phyloP scores from a whole-genome alignment of 2,797 vertebrate genomes.

The Echeneis naucrates region DNA sequence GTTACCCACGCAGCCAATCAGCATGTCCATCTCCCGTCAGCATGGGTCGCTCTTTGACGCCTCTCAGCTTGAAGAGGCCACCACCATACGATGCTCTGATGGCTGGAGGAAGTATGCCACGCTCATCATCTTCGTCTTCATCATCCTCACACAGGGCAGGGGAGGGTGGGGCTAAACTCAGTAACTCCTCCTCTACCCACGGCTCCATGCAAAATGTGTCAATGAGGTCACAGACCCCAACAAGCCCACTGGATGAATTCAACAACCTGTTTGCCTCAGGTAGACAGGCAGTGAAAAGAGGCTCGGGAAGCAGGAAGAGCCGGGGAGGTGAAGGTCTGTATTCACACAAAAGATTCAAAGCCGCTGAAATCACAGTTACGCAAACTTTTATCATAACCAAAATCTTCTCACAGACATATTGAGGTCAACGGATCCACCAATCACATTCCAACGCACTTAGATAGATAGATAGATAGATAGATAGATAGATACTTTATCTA shows the following conservation, averaged over 20 bases:
- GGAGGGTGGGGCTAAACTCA: slow-evolving; percentile 88
- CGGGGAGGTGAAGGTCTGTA: slow-evolving; percentile 88
- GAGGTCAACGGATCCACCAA: not conserved
- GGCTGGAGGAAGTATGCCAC: slow-evolving; percentile 85
- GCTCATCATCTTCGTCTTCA: slow-evolving; percentile 88
- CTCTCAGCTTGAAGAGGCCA: slow-evolving; percentile 93
- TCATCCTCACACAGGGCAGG: slow-evolving; percentile 85
- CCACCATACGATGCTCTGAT: slow-evolving; percentile 92
- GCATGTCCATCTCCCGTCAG: slow-evolving; percentile 95
- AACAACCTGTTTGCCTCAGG: slow-evolving; percentile 91
- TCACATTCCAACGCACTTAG: not conserved
- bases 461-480: no score
- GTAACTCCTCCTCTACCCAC: slow-evolving; percentile 78
- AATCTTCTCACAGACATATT: no score
- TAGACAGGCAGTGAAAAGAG: slow-evolving; percentile 89
- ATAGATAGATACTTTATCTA: no score
- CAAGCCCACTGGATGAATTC: slow-evolving; percentile 93
- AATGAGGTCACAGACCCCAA: slow-evolving; percentile 91
- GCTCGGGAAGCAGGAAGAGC: slow-evolving; percentile 88
- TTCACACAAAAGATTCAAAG: not conserved
- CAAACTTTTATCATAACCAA: not conserved
- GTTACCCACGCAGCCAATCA: slow-evolving; percentile 94
- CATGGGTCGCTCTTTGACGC: slow-evolving; percentile 92
- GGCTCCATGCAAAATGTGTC: slow-evolving; percentile 87
- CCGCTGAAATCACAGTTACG: not conserved